Base-by-base conservation (phyloP, 2,888 invertebrate genomes). In the Lottia scabra region DNA sequence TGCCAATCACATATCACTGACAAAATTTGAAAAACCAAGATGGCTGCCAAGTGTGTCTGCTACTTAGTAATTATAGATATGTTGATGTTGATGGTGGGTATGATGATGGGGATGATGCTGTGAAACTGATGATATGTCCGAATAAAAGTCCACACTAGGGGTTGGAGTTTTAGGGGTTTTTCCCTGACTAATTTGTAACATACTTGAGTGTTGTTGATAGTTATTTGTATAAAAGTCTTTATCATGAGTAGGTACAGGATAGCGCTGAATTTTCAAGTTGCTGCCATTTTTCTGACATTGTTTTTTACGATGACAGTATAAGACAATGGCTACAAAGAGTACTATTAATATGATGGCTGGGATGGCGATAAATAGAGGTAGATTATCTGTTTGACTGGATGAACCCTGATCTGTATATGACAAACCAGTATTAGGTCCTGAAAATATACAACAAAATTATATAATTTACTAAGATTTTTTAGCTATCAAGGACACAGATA, bases 51-150 rank as follows among this genome's bases (percentile, higher is more conserved):
- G 38, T 64, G 64, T 64, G 19, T 26, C 64, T 64, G 64, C 30
- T n/a, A 23, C 26, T 65, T 43, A 65, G 30, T 8, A 65, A 38
- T 19, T 67, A 43, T 43, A 65, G 43, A 65, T 30, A 26, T 65
- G 45, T 43, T 67, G 67, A 70, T 68, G 48, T 30, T 75, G 77
- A 66, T 78, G 79, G 38, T 71, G 72, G 23, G 70, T 71, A 27
- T 75, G 82, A 65, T 79, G 81, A 62, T 81, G 81, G 67, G 82
- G 81, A 68, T 85, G 84, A 70, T 81, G 81, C 44, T 83, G 80
- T 3, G 86, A 86, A 16, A 84, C 85, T 0, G 86, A 86, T 27
- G 86, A 86, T 74, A 86, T 84, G 76, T 86, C 86, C 46, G 86
- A 84, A 73, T 84, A 83, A 66, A 84, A 83, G 74, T 86, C 86